Base-by-base conservation (phyloP, 1,140 invertebrate species). In the Aphidius ervi region DNA sequence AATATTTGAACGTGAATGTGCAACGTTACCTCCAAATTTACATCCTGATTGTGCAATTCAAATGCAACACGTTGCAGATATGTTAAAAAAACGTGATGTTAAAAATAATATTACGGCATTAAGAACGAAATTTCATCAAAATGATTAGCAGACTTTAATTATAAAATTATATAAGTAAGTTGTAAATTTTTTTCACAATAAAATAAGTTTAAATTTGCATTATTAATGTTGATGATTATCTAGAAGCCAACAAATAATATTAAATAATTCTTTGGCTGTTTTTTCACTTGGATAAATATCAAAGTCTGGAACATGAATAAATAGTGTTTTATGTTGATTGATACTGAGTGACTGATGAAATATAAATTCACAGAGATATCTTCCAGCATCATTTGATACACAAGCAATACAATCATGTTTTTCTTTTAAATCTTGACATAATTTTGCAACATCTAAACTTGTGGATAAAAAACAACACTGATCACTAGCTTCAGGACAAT, bases 1-100 rank as follows among this genome's bases (percentile, higher is more conserved):
- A 47, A 88, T 97, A 63, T 83, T 98, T 59, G 95, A 98, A 69
- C 84, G 94, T 54, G 96, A 98, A 76, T 93, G 92, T 67, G 87
- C 88, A 1, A 75, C 91, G 47, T 80, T 97, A 58, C 88, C 92
- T 1, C 83, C 90, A 4, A 84, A 83, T 61, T 85, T 93, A 23
- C 90, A 93, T 76, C 90, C 91, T 0, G 94, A 96, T 69, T 94
- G 92, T 71, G 88, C 92, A 2, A 73, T 97, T 43, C 94, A 97
- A 74, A 83, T 98, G 62, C 89, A 92, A 16, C 93, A 97, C 78
- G 94, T 93, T 10, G 90, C 92, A 7, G 84, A 83, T 53, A 84
- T 86, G 66, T 77, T 95, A 10, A 78, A 87, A 46, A 84, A 85
- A 70, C 78, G 82, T 60, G 87, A 89, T 69, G 76, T 85, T 8